Conservation (phyloP, 2,888 invertebrate genomes). For the Oxycera nigricornis region DNA sequence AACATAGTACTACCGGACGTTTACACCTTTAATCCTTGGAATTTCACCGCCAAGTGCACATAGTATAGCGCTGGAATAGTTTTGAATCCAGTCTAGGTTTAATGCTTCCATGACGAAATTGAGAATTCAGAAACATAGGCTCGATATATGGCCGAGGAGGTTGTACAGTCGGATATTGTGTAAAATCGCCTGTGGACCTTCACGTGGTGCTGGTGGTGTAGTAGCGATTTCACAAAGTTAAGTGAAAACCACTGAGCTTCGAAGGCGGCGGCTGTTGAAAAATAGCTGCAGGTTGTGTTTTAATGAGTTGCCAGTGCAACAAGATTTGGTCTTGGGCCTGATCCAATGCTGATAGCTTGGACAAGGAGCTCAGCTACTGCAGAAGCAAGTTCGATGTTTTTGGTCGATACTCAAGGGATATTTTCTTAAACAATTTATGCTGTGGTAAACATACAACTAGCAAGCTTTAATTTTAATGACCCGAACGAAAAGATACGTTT, state of each 20-base stretch:
- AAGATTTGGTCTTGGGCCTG: neutral
- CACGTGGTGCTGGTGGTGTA: conserved; percentile 23
- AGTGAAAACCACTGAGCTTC: conserved; percentile 36
- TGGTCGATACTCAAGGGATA: neutral
- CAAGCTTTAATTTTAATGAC: no score
- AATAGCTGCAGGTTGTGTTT: conserved; percentile 35
- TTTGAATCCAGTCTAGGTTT: neutral
- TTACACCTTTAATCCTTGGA: conserved; percentile 34
- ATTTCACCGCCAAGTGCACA: neutral
- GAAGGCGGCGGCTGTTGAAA: conserved; percentile 31
- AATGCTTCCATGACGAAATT: neutral
- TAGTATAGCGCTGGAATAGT: neutral
- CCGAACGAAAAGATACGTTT: no score
- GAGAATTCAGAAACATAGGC: conserved; percentile 5
- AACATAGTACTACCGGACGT: conserved; percentile 28
- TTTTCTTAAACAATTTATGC: no score
- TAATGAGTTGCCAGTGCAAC: conserved; percentile 23
- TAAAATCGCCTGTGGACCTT: conserved; percentile 34
- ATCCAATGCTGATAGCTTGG: neutral
- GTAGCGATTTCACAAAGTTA: conserved; percentile 36
- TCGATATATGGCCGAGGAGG: conserved; percentile 18
- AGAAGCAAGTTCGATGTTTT: neutral
- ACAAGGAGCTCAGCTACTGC: neutral
- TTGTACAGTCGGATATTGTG: conserved; percentile 32
- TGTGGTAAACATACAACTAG: no score